Percentiles rank a stretch among this genome's conserved stretches.
Conservation (phyloP, 1,140 invertebrate species). For the Drosophila nikananu region DNA sequence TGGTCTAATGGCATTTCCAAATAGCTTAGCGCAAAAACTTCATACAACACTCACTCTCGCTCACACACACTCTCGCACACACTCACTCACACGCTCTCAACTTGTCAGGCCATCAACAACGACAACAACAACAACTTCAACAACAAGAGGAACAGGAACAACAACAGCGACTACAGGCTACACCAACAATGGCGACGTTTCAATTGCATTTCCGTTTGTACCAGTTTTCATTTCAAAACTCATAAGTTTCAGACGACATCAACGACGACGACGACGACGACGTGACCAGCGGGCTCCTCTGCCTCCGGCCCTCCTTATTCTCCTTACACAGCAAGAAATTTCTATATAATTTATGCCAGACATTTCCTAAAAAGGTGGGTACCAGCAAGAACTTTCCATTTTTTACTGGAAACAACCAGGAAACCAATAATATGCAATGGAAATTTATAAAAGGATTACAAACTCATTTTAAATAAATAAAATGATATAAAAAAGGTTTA, state of each 20-base stretch:
- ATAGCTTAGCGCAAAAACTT: slow-evolving; percentile 79
- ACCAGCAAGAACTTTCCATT: neutral
- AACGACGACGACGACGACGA: slow-evolving; percentile 63
- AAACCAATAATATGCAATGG: neutral
- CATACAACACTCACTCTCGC: slow-evolving; percentile 59
- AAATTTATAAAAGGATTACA: neutral
- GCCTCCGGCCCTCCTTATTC: slow-evolving; percentile 13
- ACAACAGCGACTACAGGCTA: slow-evolving; percentile 6
- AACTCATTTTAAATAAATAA: neutral
- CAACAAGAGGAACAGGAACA: neutral
- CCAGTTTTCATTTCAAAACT: slow-evolving; percentile 84
- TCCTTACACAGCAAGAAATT: slow-evolving; percentile 16
- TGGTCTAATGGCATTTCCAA: slow-evolving; percentile 80
- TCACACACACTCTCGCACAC: slow-evolving; percentile 21
- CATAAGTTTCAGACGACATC: slow-evolving; percentile 79
- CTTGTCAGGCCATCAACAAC: slow-evolving; percentile 57
- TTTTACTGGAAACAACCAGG: no score
- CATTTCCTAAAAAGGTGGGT: no score
- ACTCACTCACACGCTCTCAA: slow-evolving; percentile 39
- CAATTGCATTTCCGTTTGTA: slow-evolving; percentile 84
- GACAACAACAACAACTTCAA: slow-evolving; percentile 13
- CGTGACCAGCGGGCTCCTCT: slow-evolving; percentile 69
- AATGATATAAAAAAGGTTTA: neutral
- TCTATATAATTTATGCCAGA: accelerated
- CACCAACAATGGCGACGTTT: slow-evolving; percentile 79